A percentile compares a stretch with the other conserved stretches of the same genome.
phyloP scores from a whole-genome alignment of 2,797 vertebrate genomes.

The Ambastaia sidthimunki region DNA sequence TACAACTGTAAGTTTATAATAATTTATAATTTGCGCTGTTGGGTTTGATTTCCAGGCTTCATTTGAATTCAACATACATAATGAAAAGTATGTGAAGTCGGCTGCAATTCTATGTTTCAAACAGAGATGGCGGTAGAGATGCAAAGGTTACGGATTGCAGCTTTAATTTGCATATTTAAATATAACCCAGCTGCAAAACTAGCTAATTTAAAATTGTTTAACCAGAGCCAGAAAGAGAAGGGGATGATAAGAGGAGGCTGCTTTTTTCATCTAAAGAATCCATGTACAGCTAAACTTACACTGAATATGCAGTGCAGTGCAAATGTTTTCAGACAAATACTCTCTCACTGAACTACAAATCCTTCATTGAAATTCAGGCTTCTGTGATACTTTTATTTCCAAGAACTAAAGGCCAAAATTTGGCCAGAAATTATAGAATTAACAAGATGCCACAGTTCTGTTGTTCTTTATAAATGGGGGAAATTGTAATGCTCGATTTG shows the following conservation, averaged over 20 bases:
- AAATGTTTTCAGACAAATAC: neutral
- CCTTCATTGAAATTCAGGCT: neutral
- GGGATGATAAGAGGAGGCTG: conserved; percentile 34
- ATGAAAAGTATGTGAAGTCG: too few relatives aligned
- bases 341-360: conserved; percentile 7
- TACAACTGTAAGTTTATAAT: too few relatives aligned
- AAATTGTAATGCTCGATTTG: too few relatives aligned
- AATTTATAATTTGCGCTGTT: too few relatives aligned
- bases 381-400: neutral
- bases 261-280: neutral
- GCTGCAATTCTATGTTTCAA: too few relatives aligned
- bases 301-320: conserved; percentile 7
- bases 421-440: too few relatives aligned
- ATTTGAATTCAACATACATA: too few relatives aligned
- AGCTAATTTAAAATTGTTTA: neutral
- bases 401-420: neutral
- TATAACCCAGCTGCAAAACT: neutral
- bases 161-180: neutral
- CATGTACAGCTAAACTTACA: neutral
- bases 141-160: too few relatives aligned
- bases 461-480: too few relatives aligned
- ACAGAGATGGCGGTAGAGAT: too few relatives aligned
- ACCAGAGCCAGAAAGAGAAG: conserved; percentile 10
- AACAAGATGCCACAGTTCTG: too few relatives aligned
- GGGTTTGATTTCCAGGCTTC: too few relatives aligned